Evolutionary conservation across 1,140 invertebrate species (phyloP), one percentile per base, ranked within the genome.

Genomic region (Saccostrea glomerata): DNA sequence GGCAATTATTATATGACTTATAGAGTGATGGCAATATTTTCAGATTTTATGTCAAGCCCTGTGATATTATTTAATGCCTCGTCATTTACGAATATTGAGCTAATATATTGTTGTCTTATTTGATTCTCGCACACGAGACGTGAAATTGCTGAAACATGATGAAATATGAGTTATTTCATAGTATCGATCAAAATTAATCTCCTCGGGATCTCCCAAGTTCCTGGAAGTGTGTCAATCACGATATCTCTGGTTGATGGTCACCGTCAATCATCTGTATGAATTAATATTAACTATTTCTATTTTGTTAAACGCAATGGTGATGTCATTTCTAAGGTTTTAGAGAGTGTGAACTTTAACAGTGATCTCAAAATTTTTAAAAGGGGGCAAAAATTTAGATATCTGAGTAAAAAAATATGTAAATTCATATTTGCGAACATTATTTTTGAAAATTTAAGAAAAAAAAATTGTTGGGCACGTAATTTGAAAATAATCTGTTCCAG

Each of bases 61-160:
- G 70, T 15, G 25, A 77, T 77, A 77, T 77, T 77, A 77, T 77
- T 77, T 77, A 77, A 77, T 77, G 70, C 30, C 70, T 77, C 30
- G 70, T 77, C 70, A 77, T 77, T 77, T 77, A 77, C 70, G 70
- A 77, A 77, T 77, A 77, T 77, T 77, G 70, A 30, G 70, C 70
- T 36, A 77, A 77, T 77, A 77, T 77, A 77, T 77, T 25, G 70
- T 36, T 4, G 30, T 77, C 70, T 36, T 77, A 77, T 77, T 77
- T 77, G 70, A 25, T 12, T 77, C 70, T 77, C 30, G 30, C 25
- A 77, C 70, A 30, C 11, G 70, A 77, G 70, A 25, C 70, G 70
- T 36, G 70, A 30, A 30, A 77, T 77, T 77, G 70, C 70, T 77
- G 70, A 36, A 77, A 77, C 70, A 77, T 77, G 70, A 77, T 77